These are phyloP conservation scores for Tiphia femorata DNA, from an alignment of 2,888 invertebrate species.

Conservation along the genomic window DNA sequence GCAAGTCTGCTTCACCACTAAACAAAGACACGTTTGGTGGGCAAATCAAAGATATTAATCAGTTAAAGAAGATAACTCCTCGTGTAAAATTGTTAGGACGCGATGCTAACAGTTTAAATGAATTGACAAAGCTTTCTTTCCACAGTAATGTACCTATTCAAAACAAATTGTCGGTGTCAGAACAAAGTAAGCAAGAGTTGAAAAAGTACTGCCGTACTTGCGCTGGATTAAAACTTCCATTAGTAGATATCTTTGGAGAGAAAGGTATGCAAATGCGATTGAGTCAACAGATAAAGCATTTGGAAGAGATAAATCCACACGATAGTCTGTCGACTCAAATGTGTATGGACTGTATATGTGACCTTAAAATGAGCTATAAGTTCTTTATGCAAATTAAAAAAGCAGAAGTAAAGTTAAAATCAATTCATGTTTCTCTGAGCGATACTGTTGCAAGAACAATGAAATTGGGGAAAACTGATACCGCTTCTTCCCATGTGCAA, in stretches of 20 bases:
- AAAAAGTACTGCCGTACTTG: constrained; percentile 65
- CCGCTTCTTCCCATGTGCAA: background rate
- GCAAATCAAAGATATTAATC: constrained; percentile 60
- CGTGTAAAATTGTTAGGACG: constrained; percentile 56
- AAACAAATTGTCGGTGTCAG: constrained; percentile 24
- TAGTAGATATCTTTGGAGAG: constrained; percentile 65
- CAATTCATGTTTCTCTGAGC: constrained; percentile 47
- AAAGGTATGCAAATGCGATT: constrained; percentile 64
- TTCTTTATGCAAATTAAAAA: constrained; percentile 67
- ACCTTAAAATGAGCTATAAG: constrained; percentile 66
- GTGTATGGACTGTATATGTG: constrained; percentile 67
- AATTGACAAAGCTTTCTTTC: constrained; percentile 46
- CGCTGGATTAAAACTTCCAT: constrained; percentile 62
- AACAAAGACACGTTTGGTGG: constrained; percentile 33
- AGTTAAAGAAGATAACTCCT: constrained; percentile 62
- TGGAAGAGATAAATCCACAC: constrained; percentile 57
- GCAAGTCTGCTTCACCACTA: constrained; percentile 3
- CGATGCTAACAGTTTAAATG: constrained; percentile 49
- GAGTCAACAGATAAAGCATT: constrained; percentile 62
- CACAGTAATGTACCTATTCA: constrained; percentile 24
- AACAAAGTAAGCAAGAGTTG: constrained; percentile 49
- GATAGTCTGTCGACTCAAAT: constrained; percentile 63
- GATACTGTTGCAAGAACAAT: constrained; percentile 25
- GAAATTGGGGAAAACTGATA: constrained; percentile 12
- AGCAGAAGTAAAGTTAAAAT: constrained; percentile 62